Evolutionary conservation across 2,888 invertebrate genomes (phyloP), one percentile per base, ranked within the genome.

Genomic region (Pyrgus malvae): DNA sequence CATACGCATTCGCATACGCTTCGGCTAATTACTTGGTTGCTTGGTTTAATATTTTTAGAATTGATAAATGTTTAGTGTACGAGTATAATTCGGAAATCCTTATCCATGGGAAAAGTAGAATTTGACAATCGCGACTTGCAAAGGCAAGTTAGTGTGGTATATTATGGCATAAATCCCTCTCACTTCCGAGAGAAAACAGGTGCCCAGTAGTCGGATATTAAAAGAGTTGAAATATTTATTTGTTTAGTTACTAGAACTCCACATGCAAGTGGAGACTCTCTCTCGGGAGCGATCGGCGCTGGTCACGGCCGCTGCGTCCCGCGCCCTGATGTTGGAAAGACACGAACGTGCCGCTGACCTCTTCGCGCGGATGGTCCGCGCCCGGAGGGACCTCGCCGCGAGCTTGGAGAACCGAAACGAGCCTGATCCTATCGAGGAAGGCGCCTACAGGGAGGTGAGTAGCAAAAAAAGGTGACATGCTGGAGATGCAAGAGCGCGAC

Each of bases 401-500:
- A 57, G 75, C 0, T 61, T 89, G 0, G 77, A 80, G 0, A 76
- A 73, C 1, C 65, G 62, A 5, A 38, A 61, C 1, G 77, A 79
- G 8, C 73, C 75, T 1, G 64, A 69, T 1, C 51, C 68, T 2
- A 48, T 71, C n/a, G 73, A 76, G 0, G 72, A 75, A 2, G 33
- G 49, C 4, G 38, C 60, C 19, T 67, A 68, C 56, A 63, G 71
- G 1, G 78, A 80, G 72, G 82, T 82, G 17, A 9, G 37, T 31
- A 55, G 8, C 7, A 17, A 29, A 5, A 11, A 11, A n/a, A n/a
- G n/a, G n/a, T n/a, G n/a, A n/a, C n/a, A 84, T 88, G 89, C 61
- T 90, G 58, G 89, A 90, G 72, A 71, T 89, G 0, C 82, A 89
- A 61, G 89, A 90, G 63, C 81, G 85, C 1, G 76, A 83, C 1